Conservation (phyloP, 2,797 vertebrate genomes). For the Galagoides demidoff region DNA sequence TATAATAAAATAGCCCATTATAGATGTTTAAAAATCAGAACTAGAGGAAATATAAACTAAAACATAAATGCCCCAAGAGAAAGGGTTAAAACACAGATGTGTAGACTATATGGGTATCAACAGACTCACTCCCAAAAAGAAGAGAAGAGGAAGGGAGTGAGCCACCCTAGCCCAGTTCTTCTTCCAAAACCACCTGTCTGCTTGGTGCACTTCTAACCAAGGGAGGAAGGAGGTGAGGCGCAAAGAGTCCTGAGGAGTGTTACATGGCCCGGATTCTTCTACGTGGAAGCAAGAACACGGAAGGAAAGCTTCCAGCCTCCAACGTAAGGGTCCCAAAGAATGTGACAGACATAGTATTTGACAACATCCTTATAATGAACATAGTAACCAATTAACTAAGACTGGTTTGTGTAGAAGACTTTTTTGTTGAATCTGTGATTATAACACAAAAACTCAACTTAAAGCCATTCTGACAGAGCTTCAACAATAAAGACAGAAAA, state of each 20-base stretch:
- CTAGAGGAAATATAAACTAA: slow-evolving; percentile 16
- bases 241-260: neutral
- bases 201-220: neutral
- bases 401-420: neutral
- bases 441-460: neutral
- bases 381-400: neutral
- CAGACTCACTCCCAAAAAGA: neutral
- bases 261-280: neutral
- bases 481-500: neutral
- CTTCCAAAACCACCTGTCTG: neutral
- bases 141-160: neutral
- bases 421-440: neutral
- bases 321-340: neutral
- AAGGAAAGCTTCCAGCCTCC: neutral
- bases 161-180: neutral
- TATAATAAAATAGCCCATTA: neutral
- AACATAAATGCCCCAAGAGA: neutral
- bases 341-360: neutral
- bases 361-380: neutral
- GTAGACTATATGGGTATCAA: neutral
- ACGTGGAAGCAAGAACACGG: neutral
- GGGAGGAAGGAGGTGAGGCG: neutral
- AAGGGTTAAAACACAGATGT: slow-evolving; percentile 7
- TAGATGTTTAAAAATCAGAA: slow-evolving; percentile 24
- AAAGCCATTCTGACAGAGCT: neutral